Conservation (phyloP, 2,888 invertebrate species). For the Sinohyriopsis cumingii region DNA sequence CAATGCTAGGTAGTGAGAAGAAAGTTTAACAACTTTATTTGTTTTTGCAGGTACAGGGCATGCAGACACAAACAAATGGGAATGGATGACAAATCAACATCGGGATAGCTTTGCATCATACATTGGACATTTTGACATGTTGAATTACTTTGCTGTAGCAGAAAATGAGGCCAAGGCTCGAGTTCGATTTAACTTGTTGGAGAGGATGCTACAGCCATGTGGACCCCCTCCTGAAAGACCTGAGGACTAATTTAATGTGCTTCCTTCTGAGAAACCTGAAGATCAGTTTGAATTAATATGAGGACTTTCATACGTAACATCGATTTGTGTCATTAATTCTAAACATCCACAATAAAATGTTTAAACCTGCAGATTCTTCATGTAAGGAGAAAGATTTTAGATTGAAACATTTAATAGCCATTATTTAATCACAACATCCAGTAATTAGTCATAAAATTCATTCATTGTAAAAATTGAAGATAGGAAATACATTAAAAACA, state of each 20-base stretch:
- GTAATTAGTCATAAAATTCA: too few relatives aligned
- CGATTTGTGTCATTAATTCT: background rate
- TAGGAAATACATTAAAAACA: too few relatives aligned
- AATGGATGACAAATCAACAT: conserved; percentile 98
- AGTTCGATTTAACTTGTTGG: conserved; percentile 94
- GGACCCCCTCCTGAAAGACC: conserved; percentile 98
- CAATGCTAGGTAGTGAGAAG: too few relatives aligned
- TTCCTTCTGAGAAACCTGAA: conserved; percentile 11
- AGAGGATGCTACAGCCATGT: conserved; percentile 98
- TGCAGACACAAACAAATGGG: conserved; percentile 96
- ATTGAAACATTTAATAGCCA: too few relatives aligned
- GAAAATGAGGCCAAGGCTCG: conserved; percentile 98
- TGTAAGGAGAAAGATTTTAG: too few relatives aligned
- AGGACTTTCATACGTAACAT: background rate
- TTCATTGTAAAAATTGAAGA: too few relatives aligned
- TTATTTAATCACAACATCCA: too few relatives aligned
- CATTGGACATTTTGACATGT: conserved; percentile 95
- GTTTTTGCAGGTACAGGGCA: conserved; percentile 85
- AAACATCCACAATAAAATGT: background rate
- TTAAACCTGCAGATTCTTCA: too few relatives aligned
- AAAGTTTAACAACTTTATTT: too few relatives aligned
- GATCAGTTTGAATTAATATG: too few relatives aligned
- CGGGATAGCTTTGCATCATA: conserved; percentile 96
- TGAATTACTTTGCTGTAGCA: conserved; percentile 93
- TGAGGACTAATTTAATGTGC: conserved; percentile 78